Evolutionary conservation across 2,888 invertebrate species (phyloP).

Genomic region (Meloe dianella): DNA sequence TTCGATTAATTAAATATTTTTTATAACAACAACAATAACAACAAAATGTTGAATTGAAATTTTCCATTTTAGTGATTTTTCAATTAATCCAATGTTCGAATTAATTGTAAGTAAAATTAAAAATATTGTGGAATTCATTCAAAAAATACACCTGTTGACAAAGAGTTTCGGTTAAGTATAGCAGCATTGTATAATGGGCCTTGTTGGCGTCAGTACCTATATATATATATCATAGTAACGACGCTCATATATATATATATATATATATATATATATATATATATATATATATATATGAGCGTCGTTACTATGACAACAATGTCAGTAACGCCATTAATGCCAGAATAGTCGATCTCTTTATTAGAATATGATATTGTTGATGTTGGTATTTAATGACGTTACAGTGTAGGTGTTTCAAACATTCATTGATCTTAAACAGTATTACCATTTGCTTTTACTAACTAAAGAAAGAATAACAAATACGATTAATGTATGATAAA

Average conservation of each 20-base stretch:
- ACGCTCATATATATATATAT: no score
- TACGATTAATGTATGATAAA: neutral
- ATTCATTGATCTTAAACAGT: constrained; percentile 25
- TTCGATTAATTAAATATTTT: neutral
- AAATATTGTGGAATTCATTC: neutral
- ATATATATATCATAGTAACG: no score
- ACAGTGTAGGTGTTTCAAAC: constrained; percentile 35
- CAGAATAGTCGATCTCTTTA: constrained; percentile 47
- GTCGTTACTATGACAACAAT: constrained; percentile 36
- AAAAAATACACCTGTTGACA: constrained; percentile 26
- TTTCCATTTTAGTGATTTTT: neutral
- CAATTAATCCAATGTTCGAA: neutral
- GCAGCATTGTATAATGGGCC: constrained; percentile 19
- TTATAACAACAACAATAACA: neutral
- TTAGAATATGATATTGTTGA: constrained; percentile 56
- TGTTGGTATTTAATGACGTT: constrained; percentile 44
- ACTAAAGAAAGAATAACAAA: neutral
- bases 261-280: no score
- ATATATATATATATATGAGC: no score
- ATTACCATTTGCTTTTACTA: constrained; percentile 14
- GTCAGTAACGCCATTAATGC: constrained; percentile 29
- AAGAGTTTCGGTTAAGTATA: constrained; percentile 14
- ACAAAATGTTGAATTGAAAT: neutral
- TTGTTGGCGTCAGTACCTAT: constrained; percentile 18
- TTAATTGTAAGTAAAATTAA: no score